Evolutionary conservation across 1,140 invertebrate genomes (phyloP).

Genomic region (Asbolus verrucosus): DNA sequence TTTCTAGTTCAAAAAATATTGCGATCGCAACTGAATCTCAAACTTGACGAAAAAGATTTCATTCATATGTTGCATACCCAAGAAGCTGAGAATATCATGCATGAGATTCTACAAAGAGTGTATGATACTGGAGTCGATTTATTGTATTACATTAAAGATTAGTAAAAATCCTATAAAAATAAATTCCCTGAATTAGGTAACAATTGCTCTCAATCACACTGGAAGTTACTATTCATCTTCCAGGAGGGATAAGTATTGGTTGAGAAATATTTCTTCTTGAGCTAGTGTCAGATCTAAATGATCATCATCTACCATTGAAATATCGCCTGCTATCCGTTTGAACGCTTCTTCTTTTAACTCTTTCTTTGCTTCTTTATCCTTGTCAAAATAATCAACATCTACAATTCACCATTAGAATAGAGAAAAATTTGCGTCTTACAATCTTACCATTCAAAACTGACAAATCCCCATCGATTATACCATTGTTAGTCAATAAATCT

Average conservation of each 20-base stretch:
- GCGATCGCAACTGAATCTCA: not conserved
- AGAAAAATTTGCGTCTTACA: not conserved
- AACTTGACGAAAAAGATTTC: not conserved
- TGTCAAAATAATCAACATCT: not conserved
- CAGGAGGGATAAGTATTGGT: constrained; percentile 72
- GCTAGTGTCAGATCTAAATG: constrained; percentile 71
- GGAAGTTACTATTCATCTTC: constrained; percentile 47
- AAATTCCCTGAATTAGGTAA: not conserved
- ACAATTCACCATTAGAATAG: not conserved
- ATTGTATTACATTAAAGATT: constrained; percentile 27
- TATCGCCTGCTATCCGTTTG: constrained; percentile 70
- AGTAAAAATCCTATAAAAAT: constrained; percentile 26
- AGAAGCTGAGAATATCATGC: not conserved
- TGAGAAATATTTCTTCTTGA: constrained; percentile 72
- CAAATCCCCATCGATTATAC: constrained; percentile 60
- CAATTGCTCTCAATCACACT: too few species aligned
- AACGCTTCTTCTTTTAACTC: constrained; percentile 68
- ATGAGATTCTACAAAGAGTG: constrained; percentile 4
- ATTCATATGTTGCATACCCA: not conserved
- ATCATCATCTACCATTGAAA: constrained; percentile 72
- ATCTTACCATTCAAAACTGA: constrained; percentile 45
- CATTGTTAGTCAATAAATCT: constrained; percentile 65
- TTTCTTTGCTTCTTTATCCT: constrained; percentile 53
- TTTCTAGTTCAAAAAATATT: not conserved
- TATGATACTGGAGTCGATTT: constrained; percentile 13